Conservation (phyloP, 2,888 invertebrate species). For the Drosophila mercatorum region DNA sequence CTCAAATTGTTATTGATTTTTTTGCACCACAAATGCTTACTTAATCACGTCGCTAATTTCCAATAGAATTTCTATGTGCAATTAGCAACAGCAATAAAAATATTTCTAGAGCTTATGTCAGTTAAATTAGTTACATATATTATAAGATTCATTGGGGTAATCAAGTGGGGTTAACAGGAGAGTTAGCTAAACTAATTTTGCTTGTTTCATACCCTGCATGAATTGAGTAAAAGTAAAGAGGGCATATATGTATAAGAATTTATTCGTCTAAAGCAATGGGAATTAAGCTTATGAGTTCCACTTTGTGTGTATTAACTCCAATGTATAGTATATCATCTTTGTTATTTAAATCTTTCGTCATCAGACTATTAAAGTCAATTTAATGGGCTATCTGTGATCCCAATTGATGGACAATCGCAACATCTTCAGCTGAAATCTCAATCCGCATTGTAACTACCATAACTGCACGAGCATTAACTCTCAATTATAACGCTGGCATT, state of each 20-base stretch:
- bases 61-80: conserved; percentile 65
- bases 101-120: conserved; percentile 12
- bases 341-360: no score
- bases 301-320: no score
- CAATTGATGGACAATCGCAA: conserved; percentile 19
- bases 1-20: conserved; percentile 48
- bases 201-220: not conserved
- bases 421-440: conserved; percentile 42
- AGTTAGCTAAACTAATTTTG: not conserved
- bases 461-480: conserved; percentile 34
- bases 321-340: no score
- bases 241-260: not conserved
- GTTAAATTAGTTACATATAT: conserved; percentile 15
- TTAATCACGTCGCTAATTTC: conserved; percentile 57
- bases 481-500: conserved; percentile 51
- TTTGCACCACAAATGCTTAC: conserved; percentile 32
- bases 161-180: no score
- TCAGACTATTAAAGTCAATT: not conserved
- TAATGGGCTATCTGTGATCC: not conserved
- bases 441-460: conserved; percentile 20
- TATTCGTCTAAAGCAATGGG: no score
- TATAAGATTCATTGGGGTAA: not conserved
- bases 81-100: conserved; percentile 40
- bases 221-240: not conserved
- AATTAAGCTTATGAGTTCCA: no score